Conservation (phyloP, 2,113 vertebrate genomes). For the Trematocara zebra region DNA sequence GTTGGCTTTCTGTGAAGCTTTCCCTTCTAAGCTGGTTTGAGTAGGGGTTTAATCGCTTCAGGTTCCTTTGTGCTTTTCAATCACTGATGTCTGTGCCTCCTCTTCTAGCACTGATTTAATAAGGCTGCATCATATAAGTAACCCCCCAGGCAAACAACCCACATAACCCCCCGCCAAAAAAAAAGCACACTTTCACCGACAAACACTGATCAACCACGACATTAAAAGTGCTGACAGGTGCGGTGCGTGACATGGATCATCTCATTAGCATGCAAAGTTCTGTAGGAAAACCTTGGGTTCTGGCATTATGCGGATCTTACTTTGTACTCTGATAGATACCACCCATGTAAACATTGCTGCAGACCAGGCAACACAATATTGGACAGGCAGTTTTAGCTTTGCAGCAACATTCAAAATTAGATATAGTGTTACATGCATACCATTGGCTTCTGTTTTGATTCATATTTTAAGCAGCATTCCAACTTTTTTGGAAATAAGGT, state of each 20-base stretch:
- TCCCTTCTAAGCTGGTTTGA: conserved; percentile 64
- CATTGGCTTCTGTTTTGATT: background rate
- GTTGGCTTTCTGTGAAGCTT: conserved; percentile 58
- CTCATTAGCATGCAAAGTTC: background rate
- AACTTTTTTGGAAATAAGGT: background rate
- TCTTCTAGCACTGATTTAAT: conserved; percentile 59
- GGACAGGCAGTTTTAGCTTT: background rate
- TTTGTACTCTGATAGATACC: background rate
- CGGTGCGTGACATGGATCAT: background rate
- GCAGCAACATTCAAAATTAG: background rate
- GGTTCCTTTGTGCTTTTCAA: conserved; percentile 58
- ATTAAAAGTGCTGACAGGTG: background rate
- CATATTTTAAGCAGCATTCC: background rate
- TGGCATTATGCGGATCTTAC: background rate
- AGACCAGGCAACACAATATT: background rate
- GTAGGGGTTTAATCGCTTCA: conserved; percentile 66
- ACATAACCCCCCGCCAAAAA: background rate
- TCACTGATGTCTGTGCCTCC: conserved; percentile 57
- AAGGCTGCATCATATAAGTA: conserved; percentile 37
- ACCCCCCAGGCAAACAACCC: conserved; percentile 19
- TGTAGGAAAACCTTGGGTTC: background rate
- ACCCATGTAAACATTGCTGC: background rate
- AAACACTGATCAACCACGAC: background rate
- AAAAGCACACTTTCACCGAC: conserved; percentile 8
- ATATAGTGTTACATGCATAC: background rate